Conservation (phyloP, 1,140 invertebrate species). For the Aplysia californica region DNA sequence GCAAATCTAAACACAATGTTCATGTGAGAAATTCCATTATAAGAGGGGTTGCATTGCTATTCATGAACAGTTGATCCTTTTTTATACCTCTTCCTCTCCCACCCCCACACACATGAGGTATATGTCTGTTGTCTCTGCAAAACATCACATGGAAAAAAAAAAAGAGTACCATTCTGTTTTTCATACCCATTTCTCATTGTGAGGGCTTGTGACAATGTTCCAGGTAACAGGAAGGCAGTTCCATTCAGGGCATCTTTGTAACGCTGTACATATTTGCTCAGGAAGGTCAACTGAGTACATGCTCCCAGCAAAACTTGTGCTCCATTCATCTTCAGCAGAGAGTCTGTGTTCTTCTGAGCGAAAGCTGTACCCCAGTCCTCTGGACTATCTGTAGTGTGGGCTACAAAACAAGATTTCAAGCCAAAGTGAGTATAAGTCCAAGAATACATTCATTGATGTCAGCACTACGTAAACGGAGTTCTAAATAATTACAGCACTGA, state of each 20-base stretch:
- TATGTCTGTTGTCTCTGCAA: no score
- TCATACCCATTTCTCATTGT: constrained; percentile 75
- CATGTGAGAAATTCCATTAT: no score
- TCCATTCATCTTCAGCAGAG: constrained; percentile 79
- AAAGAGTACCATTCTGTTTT: no score
- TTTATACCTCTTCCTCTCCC: no score
- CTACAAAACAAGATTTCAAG: constrained; percentile 30
- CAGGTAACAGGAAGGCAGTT: constrained; percentile 76
- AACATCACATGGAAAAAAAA: no score
- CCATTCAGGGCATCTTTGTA: constrained; percentile 78
- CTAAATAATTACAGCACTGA: no score
- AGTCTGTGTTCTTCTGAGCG: constrained; percentile 72
- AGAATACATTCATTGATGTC: no score
- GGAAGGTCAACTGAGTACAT: constrained; percentile 78
- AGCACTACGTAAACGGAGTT: no score
- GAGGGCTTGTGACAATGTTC: constrained; percentile 80
- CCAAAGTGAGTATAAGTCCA: not conserved
- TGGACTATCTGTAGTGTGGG: constrained; percentile 56
- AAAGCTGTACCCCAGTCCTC: constrained; percentile 68
- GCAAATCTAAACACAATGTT: no score
- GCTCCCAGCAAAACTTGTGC: constrained; percentile 83
- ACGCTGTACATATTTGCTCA: constrained; percentile 80
- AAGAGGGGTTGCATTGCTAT: no score
- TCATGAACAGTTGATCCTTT: no score
- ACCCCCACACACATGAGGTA: no score